Percentiles rank a stretch among this genome's conserved stretches.
phyloP scores from a whole-genome alignment of 1,140 invertebrate species.

The Meloidogyne exigua region DNA sequence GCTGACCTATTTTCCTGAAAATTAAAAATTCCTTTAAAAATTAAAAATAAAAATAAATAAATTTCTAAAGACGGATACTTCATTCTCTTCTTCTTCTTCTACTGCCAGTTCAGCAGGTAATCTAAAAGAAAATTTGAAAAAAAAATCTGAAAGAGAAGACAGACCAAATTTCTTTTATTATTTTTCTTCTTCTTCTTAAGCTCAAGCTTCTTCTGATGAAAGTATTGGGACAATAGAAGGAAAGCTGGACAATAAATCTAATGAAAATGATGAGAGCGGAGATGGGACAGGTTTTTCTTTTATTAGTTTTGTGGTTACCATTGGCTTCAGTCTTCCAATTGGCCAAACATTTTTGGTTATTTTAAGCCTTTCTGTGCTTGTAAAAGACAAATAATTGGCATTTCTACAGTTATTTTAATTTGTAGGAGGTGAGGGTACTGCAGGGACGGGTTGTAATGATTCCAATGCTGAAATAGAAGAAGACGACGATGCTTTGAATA shows the following conservation, averaged over 20 bases:
- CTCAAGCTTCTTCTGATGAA: background rate
- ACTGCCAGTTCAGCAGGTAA: background rate
- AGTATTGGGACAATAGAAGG: background rate
- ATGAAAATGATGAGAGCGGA: background rate
- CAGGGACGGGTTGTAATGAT: background rate
- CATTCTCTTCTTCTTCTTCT: background rate
- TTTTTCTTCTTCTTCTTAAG: background rate
- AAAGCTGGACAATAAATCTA: background rate
- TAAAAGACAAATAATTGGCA: too few species aligned
- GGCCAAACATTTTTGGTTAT: too few species aligned
- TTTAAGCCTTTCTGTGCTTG: too few species aligned
- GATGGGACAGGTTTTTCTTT: background rate
- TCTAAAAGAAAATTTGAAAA: background rate
- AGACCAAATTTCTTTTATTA: background rate
- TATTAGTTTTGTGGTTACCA: background rate
- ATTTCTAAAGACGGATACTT: background rate
- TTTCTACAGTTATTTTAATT: too few species aligned
- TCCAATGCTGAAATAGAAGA: slow-evolving; percentile 1
- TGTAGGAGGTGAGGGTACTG: background rate
- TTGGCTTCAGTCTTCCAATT: too few species aligned
- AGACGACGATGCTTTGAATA: background rate
- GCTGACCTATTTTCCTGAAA: too few species aligned
- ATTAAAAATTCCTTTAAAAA: too few species aligned
- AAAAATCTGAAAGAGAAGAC: background rate
- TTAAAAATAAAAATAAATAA: background rate